Base-by-base conservation (phyloP, 2,888 invertebrate species). In the Aporophyla lueneburgensis region DNA sequence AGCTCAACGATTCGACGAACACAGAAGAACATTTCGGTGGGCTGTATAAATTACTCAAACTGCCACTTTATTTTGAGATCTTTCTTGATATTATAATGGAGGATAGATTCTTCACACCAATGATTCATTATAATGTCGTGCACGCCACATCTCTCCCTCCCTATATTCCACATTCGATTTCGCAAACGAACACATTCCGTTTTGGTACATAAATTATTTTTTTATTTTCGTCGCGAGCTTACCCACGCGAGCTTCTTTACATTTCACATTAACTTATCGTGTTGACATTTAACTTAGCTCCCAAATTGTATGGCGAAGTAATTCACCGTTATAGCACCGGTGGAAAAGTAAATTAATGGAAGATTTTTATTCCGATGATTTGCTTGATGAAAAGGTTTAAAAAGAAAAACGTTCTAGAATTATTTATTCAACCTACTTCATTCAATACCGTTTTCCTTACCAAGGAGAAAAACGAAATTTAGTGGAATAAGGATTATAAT, bases 201-300 rank as follows among this genome's bases (percentile, higher is more conserved):
- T 53, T 67, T 61, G 68, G 51, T 69, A 81, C 62, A 71, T 84
- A 74, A 84, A 73, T 83, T 66, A 70, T 72, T 9, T 74, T 14
- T 43, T 80, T 84, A 33, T 83, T 81, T 71, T 67, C 63, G 33
- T 40, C 56, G 43, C n/a, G 5, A 53, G 49, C 59, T 65, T 70
- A 83, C 58, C 43, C 58, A 74, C 58, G 53, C 74, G 33, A 59
- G 33, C 33, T 53, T 43, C 1, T 33, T 33, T 33, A 33, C 33
- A 33, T 33, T 33, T 33, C 33, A 58, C 53, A 76, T 79, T 68
- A 73, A 66, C 62, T 58, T 61, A 62, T 71, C 74, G 51, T 68
- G 80, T 81, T 80, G 84, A 80, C 71, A 74, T 84, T 81, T 71
- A 81, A 80, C 80, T 80, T 68, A 56, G 19, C 80, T 56, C 21